phyloP scores from a whole-genome alignment of 2,888 invertebrate species.

The Fabriciana adippe region DNA sequence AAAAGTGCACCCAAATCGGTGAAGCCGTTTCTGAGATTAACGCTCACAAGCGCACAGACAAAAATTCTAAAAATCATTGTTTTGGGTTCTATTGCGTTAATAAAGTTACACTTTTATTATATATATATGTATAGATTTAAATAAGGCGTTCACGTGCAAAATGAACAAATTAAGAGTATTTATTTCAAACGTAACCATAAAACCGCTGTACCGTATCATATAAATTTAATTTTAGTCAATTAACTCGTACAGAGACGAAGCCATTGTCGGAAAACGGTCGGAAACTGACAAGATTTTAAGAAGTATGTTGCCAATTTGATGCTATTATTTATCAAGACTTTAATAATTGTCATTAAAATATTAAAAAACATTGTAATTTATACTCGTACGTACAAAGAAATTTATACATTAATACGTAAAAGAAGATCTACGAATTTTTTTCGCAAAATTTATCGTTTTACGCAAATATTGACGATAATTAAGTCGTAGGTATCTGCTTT shows the following conservation, averaged over 20 bases:
- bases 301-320: background rate
- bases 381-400: background rate
- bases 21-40: too few species aligned
- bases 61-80: too few species aligned
- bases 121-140: background rate
- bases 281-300: background rate
- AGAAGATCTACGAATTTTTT: too few species aligned
- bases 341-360: constrained; percentile 6
- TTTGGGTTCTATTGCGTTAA: too few species aligned
- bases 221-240: constrained; percentile 8
- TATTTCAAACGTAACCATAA: background rate
- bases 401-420: background rate
- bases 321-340: background rate
- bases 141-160: constrained; percentile 3
- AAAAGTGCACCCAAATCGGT: too few species aligned
- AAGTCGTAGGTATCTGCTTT: too few species aligned
- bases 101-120: background rate
- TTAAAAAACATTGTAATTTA: background rate
- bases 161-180: constrained; percentile 4
- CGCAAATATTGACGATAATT: too few species aligned
- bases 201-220: constrained; percentile 9
- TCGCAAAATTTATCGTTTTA: too few species aligned
- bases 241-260: background rate
- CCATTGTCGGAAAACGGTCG: constrained; percentile 10
- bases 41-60: too few species aligned